phyloP scores from a whole-genome alignment of 2,113 vertebrate species.

The Toxotes jaculatrix region DNA sequence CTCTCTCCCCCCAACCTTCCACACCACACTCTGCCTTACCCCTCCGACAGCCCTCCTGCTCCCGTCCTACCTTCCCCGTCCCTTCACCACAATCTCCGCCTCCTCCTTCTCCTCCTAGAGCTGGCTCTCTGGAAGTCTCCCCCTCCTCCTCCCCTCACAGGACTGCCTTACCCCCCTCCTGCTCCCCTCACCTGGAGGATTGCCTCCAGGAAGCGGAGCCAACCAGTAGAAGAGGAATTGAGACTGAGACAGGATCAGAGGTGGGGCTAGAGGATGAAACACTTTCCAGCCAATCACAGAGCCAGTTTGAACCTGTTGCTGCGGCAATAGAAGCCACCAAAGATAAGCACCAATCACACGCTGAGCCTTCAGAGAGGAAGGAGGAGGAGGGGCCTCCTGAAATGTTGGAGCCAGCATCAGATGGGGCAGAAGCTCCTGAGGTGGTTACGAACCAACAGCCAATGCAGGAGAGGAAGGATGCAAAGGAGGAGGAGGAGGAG shows the following conservation, averaged over 20 bases:
- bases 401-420: neutral
- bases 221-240: neutral
- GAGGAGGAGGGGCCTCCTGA: constrained; percentile 3
- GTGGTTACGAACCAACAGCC: constrained; percentile 15
- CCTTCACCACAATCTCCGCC: neutral
- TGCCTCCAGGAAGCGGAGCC: neutral
- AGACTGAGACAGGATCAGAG: neutral
- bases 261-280: neutral
- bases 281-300: constrained; percentile 37
- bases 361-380: constrained; percentile 35
- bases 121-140: constrained; percentile 36
- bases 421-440: accelerated
- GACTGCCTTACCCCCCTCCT: constrained; percentile 30
- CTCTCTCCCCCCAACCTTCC: neutral
- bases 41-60: neutral
- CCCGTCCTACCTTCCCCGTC: neutral
- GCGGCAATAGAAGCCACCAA: constrained; percentile 29
- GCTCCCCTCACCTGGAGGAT: neutral
- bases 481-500: neutral
- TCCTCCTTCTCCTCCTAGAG: constrained; percentile 14
- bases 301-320: constrained; percentile 9
- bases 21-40: constrained; percentile 19
- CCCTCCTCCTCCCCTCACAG: constrained; percentile 7
- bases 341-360: constrained; percentile 40
- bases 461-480: constrained; percentile 19